A percentile compares a stretch with the other conserved stretches of the same genome.
Conservation (phyloP, 1,140 invertebrate genomes). For the Brachionus koreanus region DNA sequence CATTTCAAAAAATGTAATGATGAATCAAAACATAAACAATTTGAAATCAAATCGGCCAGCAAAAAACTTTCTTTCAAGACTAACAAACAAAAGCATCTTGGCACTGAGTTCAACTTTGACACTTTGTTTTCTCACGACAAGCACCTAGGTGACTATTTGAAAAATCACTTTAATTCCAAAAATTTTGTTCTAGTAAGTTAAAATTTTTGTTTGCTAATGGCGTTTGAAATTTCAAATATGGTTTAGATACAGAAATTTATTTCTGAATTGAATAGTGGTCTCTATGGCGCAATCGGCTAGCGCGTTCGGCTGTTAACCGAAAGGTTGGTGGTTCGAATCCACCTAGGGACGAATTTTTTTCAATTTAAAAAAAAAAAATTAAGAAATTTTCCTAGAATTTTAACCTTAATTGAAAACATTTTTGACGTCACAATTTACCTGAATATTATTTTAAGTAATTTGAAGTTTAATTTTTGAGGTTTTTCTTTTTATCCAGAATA, state of each 20-base stretch:
- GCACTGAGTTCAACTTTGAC: conserved; percentile 19
- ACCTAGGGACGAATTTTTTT: conserved; percentile 34
- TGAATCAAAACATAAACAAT: not conserved
- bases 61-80: conserved; percentile 7
- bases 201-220: not conserved
- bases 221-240: not conserved
- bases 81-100: conserved; percentile 13
- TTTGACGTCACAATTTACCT: not conserved
- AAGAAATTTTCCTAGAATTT: not conserved
- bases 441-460: not conserved
- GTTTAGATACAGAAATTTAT: not conserved
- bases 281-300: conserved; percentile 38
- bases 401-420: not conserved
- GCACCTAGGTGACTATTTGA: not conserved
- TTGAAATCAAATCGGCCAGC: not conserved
- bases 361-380: not conserved
- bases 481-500: not conserved
- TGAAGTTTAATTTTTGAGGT: not conserved
- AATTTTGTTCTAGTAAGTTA: not conserved
- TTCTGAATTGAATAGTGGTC: not conserved
- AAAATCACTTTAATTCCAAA: conserved; percentile 23
- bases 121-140: conserved; percentile 18
- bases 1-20: not conserved
- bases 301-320: conserved; percentile 38
- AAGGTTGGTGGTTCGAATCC: conserved; percentile 39